Evolutionary conservation across 2,113 vertebrate species (phyloP).

Genomic region (Tachuris rubrigastra): DNA sequence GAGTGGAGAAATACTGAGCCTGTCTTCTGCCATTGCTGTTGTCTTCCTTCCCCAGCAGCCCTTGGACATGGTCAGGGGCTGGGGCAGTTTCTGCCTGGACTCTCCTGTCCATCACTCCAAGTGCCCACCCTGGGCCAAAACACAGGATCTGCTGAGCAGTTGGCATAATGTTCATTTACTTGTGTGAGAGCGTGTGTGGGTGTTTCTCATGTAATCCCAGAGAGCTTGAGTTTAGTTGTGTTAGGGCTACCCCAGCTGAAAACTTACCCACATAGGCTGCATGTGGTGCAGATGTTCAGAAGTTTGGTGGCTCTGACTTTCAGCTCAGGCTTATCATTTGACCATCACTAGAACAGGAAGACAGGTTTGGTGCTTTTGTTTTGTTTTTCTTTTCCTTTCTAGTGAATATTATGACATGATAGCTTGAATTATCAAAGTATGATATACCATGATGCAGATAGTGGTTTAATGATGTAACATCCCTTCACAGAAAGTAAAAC

Average conservation of each 20-base stretch:
- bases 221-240: not conserved
- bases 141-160: not conserved
- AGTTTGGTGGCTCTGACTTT: not conserved
- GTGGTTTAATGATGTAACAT: constrained; percentile 35
- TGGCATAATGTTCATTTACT: not conserved
- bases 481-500: constrained; percentile 33
- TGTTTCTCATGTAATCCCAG: not conserved
- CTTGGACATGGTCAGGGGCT: rapidly evolving
- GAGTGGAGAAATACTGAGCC: not conserved
- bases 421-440: not conserved
- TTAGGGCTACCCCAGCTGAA: not conserved
- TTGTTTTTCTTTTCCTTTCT: not conserved
- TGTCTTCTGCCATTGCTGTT: not conserved
- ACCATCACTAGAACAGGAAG: not conserved
- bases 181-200: not conserved
- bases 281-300: not conserved
- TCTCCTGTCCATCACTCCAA: not conserved
- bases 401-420: not conserved
- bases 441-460: not conserved
- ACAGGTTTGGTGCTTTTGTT: not conserved
- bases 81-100: not conserved
- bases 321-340: not conserved
- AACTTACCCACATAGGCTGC: not conserved
- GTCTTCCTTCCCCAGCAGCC: not conserved
- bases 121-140: not conserved